phyloP scores from a whole-genome alignment of 2,797 vertebrate species.

The Cyprinella venusta region DNA sequence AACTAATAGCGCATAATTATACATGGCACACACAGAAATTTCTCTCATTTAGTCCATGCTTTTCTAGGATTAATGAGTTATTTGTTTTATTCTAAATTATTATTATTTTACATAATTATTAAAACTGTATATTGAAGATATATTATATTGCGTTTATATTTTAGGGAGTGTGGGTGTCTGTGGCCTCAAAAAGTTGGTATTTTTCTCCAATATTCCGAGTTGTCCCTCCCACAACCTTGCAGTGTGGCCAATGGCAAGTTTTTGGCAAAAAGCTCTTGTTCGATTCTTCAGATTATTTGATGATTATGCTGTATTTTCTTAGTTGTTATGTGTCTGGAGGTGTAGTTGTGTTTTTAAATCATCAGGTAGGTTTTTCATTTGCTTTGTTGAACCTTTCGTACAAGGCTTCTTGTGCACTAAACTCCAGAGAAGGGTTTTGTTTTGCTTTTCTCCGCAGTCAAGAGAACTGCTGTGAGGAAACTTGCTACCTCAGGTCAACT shows the following conservation, averaged over 20 bases:
- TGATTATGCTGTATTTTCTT: not conserved
- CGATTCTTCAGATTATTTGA: not conserved
- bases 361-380: conserved; percentile 8
- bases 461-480: conserved; percentile 30
- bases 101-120: no score
- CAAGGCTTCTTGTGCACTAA: not conserved
- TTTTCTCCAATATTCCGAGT: not conserved
- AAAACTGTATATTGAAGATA: not conserved
- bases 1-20: not conserved
- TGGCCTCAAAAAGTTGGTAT: not conserved
- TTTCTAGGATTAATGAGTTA: no score
- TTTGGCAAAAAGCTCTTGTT: not conserved
- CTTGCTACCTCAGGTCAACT: conserved; percentile 44
- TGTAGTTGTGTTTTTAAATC: not conserved
- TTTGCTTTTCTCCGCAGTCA: conserved; percentile 20
- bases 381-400: not conserved
- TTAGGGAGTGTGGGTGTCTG: not conserved
- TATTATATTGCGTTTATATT: not conserved
- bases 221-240: not conserved
- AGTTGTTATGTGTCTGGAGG: not conserved
- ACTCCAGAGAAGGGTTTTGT: conserved; percentile 29
- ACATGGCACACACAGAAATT: not conserved
- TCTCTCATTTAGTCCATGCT: not conserved
- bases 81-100: not conserved
- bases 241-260: not conserved